Conservation (phyloP, 2,113 vertebrate genomes). For the Zosterops hypoxanthus region DNA sequence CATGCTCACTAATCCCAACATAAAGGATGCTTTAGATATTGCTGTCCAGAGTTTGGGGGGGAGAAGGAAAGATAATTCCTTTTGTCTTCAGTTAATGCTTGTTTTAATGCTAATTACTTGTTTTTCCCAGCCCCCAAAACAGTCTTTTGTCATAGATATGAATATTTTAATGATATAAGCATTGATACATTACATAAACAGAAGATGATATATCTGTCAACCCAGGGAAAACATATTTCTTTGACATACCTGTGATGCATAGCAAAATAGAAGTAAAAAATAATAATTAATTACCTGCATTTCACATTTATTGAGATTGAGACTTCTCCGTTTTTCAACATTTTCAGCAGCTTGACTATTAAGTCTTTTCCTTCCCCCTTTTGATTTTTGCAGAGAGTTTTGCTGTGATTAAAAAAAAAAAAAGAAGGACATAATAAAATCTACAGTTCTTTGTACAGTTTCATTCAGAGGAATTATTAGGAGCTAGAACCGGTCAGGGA, state of each 20-base stretch:
- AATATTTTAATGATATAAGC: background rate
- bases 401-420: constrained; percentile 44
- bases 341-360: constrained; percentile 86
- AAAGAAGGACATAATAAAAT: background rate
- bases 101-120: background rate
- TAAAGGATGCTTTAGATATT: background rate
- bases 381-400: constrained; percentile 81
- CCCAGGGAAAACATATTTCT: background rate
- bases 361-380: constrained; percentile 85
- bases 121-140: background rate
- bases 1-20: background rate
- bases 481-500: background rate
- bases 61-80: background rate
- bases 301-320: constrained; percentile 79
- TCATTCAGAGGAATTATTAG: background rate
- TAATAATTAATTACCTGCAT: constrained; percentile 55
- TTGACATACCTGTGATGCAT: background rate
- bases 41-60: background rate
- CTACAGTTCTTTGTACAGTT: background rate
- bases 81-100: background rate
- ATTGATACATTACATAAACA: background rate
- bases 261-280: background rate
- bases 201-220: background rate
- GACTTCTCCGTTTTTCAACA: constrained; percentile 81
- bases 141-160: background rate